phyloP scores from a whole-genome alignment of 2,113 vertebrate genomes.

The Melanerpes formicivorus region DNA sequence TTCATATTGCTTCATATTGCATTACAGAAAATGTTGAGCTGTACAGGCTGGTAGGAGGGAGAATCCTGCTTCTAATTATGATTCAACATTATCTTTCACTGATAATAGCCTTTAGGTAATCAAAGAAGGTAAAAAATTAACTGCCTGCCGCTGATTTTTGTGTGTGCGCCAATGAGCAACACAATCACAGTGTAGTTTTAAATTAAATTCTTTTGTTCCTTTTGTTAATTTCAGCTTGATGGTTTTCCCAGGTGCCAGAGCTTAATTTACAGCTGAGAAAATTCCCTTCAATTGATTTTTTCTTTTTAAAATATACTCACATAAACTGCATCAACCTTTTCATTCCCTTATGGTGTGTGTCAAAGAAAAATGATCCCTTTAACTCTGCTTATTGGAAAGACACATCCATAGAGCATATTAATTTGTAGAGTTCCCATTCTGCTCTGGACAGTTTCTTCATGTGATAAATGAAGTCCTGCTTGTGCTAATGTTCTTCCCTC shows the following conservation, averaged over 20 bases:
- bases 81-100: slow-evolving; percentile 12
- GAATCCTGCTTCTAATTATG: slow-evolving; percentile 40
- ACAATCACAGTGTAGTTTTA: slow-evolving; percentile 32
- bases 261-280: slow-evolving; percentile 55
- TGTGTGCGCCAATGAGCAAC: not conserved
- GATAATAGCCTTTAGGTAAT: slow-evolving; percentile 52
- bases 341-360: slow-evolving; percentile 4
- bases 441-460: not conserved
- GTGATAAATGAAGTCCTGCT: not conserved
- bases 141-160: not conserved
- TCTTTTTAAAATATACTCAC: slow-evolving; percentile 5
- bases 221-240: slow-evolving; percentile 57
- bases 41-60: not conserved
- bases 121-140: slow-evolving; percentile 34
- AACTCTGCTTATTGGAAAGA: not conserved
- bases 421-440: not conserved
- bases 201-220: slow-evolving; percentile 55
- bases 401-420: not conserved
- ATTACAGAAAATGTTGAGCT: not conserved
- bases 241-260: slow-evolving; percentile 29
- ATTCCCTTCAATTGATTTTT: slow-evolving; percentile 41
- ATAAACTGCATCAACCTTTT: slow-evolving; percentile 35
- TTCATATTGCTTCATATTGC: not conserved
- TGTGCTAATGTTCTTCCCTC: not conserved
- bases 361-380: slow-evolving; percentile 32